Evolutionary conservation across 2,113 vertebrate genomes (phyloP).

Genomic region (Rhea americana): DNA sequence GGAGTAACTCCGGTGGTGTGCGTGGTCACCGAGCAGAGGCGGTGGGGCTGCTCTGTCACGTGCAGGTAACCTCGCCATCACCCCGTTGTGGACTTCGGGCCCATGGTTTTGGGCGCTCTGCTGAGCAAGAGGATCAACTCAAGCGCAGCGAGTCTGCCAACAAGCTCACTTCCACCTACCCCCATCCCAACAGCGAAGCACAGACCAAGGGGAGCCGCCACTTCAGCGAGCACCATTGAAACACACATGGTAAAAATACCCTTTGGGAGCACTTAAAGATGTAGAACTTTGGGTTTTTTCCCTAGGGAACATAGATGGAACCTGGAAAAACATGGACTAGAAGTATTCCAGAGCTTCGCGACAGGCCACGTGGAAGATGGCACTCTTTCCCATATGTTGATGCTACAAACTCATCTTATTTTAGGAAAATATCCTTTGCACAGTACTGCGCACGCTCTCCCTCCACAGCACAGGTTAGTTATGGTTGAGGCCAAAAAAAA

Average conservation of each 20-base stretch:
- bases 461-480: neutral
- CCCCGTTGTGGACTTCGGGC: accelerated
- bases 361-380: neutral
- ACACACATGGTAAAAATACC: neutral
- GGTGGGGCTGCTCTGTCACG: neutral
- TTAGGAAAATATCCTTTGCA: neutral
- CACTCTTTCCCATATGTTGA: neutral
- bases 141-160: neutral
- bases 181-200: neutral
- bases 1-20: neutral
- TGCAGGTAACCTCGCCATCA: accelerated
- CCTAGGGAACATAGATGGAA: neutral
- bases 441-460: accelerated
- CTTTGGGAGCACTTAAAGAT: neutral
- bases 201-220: too few relatives aligned
- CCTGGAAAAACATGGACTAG: neutral
- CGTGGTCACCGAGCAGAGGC: accelerated
- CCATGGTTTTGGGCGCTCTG: accelerated
- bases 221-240: neutral
- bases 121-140: neutral
- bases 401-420: neutral
- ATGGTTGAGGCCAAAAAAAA: neutral
- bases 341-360: neutral
- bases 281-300: too few relatives aligned
- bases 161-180: neutral